Evolutionary conservation across 2,888 invertebrate genomes (phyloP), one percentile per base, ranked within the genome.

Genomic region (Synanthedon andrenaeformis): DNA sequence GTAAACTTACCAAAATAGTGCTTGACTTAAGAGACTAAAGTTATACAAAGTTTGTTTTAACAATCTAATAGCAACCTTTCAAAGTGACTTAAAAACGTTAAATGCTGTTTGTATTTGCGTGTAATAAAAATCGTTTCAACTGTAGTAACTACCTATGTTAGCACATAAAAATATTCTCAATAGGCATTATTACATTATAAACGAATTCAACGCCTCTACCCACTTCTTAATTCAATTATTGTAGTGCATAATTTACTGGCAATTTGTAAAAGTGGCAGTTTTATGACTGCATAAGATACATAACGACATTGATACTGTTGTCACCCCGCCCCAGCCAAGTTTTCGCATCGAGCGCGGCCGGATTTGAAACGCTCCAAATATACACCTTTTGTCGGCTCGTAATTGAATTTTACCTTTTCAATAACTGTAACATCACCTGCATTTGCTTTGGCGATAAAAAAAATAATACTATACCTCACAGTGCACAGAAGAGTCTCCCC

Each of bases 341-440:
- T 62, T 23, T 58, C 62, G 61, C 62, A 65, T 65, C 72, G 35
- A 63, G 68, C 59, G 73, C 73, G 76, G 79, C 76, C 59, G 71
- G 70, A 74, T 79, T 75, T 69, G 69, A 66, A 69, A 67, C 75
- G 76, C 72, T 75, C 76, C 72, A 71, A 67, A 70, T 69, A 70
- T 69, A 65, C 69, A 1, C 4, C 28, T 35, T 35, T 35, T 35
- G 35, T 35, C 35, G 35, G 35, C 35, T 35, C 35, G 35, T 85
- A 82, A 86, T 86, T 86, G 79, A 82, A 82, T 79, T 75, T 72
- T 69, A 70, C 72, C 65, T 72, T 79, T 79, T 82, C 76, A 77
- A 74, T 78, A 76, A 72, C 67, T 70, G 69, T 68, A 66, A 65
- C 81, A 73, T 84, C 85, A 85, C 86, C 86, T 86, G 86, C 86